Percentiles rank a stretch among this genome's conserved stretches.
Conservation (phyloP, 2,888 invertebrate species). For the Drosophila peninsularis region DNA sequence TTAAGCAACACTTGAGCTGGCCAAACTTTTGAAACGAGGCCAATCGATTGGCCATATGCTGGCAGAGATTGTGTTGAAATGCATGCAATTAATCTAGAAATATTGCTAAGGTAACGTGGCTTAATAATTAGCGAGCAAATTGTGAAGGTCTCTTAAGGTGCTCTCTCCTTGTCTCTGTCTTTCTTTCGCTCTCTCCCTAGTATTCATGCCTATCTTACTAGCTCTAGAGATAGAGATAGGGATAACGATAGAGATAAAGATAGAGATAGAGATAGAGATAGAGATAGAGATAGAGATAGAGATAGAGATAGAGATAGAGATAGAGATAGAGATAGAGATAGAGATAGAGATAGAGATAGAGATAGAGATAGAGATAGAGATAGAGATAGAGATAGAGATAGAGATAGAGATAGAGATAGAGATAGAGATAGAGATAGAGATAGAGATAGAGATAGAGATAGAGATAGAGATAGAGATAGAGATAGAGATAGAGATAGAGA, state of each 20-base stretch:
- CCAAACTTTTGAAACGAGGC: background rate
- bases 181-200: background rate
- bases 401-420: too few species aligned
- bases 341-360: background rate
- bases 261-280: background rate
- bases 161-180: background rate
- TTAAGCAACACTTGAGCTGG: slow-evolving; percentile 2
- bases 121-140: background rate
- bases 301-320: background rate
- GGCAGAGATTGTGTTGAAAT: background rate
- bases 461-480: too few species aligned
- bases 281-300: background rate
- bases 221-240: background rate
- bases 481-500: too few species aligned
- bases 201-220: too few species aligned
- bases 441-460: too few species aligned
- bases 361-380: background rate
- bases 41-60: background rate
- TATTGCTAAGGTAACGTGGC: background rate
- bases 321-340: background rate
- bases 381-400: too few species aligned
- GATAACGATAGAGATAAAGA: background rate
- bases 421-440: too few species aligned
- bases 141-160: background rate
- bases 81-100: background rate